These are phyloP conservation scores for Melinopterus prodromus DNA, from an alignment of 2,888 invertebrate species.

Conservation along the genomic window DNA sequence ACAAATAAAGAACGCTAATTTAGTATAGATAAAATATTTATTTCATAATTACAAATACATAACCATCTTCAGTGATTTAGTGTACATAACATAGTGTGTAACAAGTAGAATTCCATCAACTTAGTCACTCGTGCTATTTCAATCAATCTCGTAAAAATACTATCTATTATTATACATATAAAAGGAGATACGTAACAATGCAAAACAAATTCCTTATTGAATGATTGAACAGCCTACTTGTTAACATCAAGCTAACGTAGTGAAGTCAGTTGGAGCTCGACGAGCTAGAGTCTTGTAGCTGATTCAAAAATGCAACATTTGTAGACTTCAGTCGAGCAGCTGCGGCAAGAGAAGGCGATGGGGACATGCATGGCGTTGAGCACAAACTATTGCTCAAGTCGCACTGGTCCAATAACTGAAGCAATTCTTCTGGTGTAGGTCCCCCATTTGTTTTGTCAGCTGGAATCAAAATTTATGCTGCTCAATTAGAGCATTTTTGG, in stretches of 20 bases:
- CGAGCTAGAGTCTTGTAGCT: conserved; percentile 54
- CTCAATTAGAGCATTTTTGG: conserved; percentile 17
- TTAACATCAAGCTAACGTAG: background rate
- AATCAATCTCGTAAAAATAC: background rate
- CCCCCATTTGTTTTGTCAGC: conserved; percentile 78
- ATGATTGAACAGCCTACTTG: conserved; percentile 4
- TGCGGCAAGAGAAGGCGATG: conserved; percentile 61
- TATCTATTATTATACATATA: background rate
- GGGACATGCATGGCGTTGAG: conserved; percentile 82
- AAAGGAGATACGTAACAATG: background rate
- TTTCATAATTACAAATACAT: conserved; percentile 23
- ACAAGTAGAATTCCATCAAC: conserved; percentile 5
- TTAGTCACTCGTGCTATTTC: background rate
- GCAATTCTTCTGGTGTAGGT: conserved; percentile 91
- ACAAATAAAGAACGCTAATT: conserved; percentile 12
- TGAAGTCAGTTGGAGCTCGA: conserved; percentile 42
- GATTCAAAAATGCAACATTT: conserved; percentile 71
- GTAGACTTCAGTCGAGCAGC: conserved; percentile 66
- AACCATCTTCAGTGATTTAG: conserved; percentile 13
- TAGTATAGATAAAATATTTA: conserved; percentile 23
- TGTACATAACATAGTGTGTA: conserved; percentile 9
- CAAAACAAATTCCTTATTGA: background rate
- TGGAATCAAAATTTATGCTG: conserved; percentile 43
- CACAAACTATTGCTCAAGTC: conserved; percentile 85
- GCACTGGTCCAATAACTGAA: conserved; percentile 91